Evolutionary conservation across 1,140 invertebrate genomes (phyloP).

Genomic region (Goniozus legneri): DNA sequence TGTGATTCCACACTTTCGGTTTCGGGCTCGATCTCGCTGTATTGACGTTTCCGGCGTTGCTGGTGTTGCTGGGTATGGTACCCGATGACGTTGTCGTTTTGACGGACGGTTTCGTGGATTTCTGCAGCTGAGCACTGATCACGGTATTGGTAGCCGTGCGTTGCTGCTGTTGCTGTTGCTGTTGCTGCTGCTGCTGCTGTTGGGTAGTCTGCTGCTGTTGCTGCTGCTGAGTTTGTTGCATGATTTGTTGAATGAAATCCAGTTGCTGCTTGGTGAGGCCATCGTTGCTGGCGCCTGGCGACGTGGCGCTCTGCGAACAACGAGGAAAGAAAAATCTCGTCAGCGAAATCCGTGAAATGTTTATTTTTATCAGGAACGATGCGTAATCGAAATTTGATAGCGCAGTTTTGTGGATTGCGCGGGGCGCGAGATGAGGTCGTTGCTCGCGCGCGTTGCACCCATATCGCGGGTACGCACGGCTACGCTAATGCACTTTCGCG

Average conservation of each 20-base stretch:
- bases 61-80: conserved; percentile 34
- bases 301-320: conserved; percentile 45
- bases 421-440: no score
- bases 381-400: no score
- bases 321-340: conserved; percentile 10
- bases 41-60: conserved; percentile 24
- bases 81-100: conserved; percentile 40
- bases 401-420: no score
- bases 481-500: no score
- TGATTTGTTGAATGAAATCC: conserved; percentile 74
- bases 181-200: conserved; percentile 35
- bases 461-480: no score
- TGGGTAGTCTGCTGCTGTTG: conserved; percentile 34
- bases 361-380: no score
- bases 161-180: conserved; percentile 30
- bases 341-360: conserved; percentile 1
- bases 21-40: conserved; percentile 45
- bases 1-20: conserved; percentile 48
- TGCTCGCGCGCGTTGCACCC: no score
- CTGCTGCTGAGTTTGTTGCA: conserved; percentile 68
- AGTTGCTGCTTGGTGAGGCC: conserved; percentile 69
- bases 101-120: conserved; percentile 39
- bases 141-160: conserved; percentile 26
- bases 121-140: conserved; percentile 35
- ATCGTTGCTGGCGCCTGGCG: conserved; percentile 58